phyloP scores from a whole-genome alignment of 2,113 vertebrate species.

The Vidua chalybeata region DNA sequence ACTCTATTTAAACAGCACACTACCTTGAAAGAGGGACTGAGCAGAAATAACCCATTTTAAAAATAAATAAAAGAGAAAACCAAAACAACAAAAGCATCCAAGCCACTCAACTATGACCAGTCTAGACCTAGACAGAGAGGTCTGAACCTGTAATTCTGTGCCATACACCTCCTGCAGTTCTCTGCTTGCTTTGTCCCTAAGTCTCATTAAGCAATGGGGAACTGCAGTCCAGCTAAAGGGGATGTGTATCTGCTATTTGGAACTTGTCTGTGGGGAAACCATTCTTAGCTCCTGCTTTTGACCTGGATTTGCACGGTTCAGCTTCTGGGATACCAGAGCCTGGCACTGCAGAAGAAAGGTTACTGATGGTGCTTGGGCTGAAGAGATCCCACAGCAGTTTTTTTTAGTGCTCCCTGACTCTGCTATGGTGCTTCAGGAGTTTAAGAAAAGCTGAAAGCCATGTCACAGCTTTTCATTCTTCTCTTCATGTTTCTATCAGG shows the following conservation, averaged over 20 bases:
- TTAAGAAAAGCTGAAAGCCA: background rate
- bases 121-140: background rate
- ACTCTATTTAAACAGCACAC: background rate
- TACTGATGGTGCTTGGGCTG: background rate
- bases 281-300: background rate
- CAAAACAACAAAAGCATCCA: background rate
- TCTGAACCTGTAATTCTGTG: background rate
- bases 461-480: background rate
- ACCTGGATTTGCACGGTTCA: background rate
- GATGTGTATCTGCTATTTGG: background rate
- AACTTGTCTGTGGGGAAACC: background rate
- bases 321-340: background rate
- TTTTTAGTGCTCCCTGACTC: background rate
- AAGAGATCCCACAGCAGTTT: background rate
- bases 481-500: background rate
- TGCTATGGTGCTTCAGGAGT: background rate
- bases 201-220: background rate
- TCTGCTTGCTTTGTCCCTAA: background rate
- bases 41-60: background rate
- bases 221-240: background rate
- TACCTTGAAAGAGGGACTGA: background rate
- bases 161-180: background rate
- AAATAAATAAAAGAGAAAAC: background rate
- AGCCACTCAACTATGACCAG: background rate
- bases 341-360: background rate